These are phyloP conservation scores for Brachionus rotundiformis DNA, from an alignment of 1,140 invertebrate genomes.

Conservation along the genomic window DNA sequence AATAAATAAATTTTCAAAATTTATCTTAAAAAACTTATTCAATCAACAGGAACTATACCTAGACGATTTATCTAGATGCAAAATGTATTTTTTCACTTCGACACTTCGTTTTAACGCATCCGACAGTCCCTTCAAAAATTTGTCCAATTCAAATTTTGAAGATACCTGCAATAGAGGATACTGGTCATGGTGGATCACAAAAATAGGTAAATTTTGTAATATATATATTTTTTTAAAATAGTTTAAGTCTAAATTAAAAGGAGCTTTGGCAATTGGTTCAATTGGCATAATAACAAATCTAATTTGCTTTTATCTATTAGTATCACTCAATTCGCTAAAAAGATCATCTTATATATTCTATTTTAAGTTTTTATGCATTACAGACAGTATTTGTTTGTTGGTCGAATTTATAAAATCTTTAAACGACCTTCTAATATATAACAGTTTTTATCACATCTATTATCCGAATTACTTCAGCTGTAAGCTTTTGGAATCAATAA, in stretches of 20 bases:
- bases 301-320: conserved; percentile 6
- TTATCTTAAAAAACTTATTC: neutral
- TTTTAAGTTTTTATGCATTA: conserved; percentile 49
- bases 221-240: neutral
- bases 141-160: neutral
- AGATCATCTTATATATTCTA: conserved; percentile 36
- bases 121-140: neutral
- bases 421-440: conserved; percentile 9
- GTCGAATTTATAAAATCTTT: conserved; percentile 36
- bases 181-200: conserved; percentile 31
- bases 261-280: neutral
- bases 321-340: neutral
- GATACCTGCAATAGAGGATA: conserved; percentile 1
- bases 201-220: neutral
- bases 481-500: conserved; percentile 3
- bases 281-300: neutral
- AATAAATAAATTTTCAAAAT: conserved; percentile 19
- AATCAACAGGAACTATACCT: neutral
- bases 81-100: neutral
- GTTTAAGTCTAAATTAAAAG: neutral
- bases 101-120: neutral
- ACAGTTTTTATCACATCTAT: neutral
- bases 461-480: conserved; percentile 10
- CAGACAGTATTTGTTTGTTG: neutral
- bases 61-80: neutral